A percentile compares a stretch with the other conserved stretches of the same genome.
phyloP scores from a whole-genome alignment of 2,797 vertebrate genomes.

The Pithecia hirsuta region DNA sequence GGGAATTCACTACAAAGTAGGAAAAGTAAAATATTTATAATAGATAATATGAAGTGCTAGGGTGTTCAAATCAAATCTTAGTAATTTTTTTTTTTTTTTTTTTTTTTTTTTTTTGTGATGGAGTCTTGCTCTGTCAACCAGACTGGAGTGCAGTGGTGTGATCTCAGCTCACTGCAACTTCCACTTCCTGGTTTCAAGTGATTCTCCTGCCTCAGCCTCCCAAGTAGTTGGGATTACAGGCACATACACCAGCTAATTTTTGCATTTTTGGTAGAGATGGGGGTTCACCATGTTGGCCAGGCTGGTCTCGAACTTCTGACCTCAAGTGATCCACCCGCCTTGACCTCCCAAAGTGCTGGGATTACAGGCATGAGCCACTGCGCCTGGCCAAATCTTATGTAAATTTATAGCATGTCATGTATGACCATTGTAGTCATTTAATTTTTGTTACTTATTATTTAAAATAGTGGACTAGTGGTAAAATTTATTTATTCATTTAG shows the following conservation, averaged over 20 bases:
- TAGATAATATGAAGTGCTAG: neutral
- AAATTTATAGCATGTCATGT: neutral
- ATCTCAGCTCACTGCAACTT: neutral
- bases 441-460: constrained; percentile 3
- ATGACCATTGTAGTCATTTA: neutral
- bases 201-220: neutral
- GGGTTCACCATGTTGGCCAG: neutral
- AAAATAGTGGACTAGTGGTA: neutral
- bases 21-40: neutral
- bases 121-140: neutral
- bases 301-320: neutral
- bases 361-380: neutral
- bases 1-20: constrained; percentile 2
- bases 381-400: neutral
- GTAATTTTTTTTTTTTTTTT: neutral
- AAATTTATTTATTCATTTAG: neutral
- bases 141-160: neutral
- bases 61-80: neutral
- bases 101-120: too few species aligned
- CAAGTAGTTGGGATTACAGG: neutral
- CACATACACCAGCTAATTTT: neutral
- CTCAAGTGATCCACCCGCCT: neutral
- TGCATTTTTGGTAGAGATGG: neutral
- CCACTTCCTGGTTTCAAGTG: neutral
- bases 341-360: neutral